Conservation (phyloP, 1,140 invertebrate species). For the Lepidurus packardi region DNA sequence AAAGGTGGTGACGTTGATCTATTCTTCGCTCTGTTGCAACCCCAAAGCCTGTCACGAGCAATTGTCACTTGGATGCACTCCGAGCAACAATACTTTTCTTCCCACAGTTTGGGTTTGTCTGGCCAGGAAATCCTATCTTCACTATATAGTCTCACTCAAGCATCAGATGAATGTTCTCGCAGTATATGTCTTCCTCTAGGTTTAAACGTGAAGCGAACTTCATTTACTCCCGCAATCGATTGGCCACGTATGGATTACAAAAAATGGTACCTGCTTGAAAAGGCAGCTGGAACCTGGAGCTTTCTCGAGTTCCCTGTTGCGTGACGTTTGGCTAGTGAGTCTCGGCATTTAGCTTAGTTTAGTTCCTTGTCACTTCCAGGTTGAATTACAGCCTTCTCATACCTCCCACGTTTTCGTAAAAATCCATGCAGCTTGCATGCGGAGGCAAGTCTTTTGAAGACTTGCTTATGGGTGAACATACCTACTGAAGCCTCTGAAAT, state of each 20-base stretch:
- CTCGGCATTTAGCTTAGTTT: background rate
- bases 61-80: background rate
- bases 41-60: background rate
- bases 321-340: background rate
- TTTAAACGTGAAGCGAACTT: too few species aligned
- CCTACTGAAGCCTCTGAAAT: background rate
- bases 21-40: background rate
- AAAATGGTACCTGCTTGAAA: background rate
- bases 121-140: too few species aligned
- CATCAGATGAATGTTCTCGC: too few species aligned
- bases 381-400: background rate
- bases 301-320: background rate
- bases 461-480: background rate
- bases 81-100: background rate
- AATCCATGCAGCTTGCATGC: background rate
- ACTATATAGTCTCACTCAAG: too few species aligned
- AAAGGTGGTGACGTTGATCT: constrained; percentile 15
- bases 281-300: background rate
- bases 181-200: too few species aligned
- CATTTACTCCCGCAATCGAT: too few species aligned
- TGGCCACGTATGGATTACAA: background rate
- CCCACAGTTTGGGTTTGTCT: background rate
- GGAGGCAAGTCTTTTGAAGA: background rate
- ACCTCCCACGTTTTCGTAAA: background rate
- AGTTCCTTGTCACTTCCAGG: background rate